phyloP scores from a whole-genome alignment of 2,888 invertebrate species.

The Rhagium mordax region DNA sequence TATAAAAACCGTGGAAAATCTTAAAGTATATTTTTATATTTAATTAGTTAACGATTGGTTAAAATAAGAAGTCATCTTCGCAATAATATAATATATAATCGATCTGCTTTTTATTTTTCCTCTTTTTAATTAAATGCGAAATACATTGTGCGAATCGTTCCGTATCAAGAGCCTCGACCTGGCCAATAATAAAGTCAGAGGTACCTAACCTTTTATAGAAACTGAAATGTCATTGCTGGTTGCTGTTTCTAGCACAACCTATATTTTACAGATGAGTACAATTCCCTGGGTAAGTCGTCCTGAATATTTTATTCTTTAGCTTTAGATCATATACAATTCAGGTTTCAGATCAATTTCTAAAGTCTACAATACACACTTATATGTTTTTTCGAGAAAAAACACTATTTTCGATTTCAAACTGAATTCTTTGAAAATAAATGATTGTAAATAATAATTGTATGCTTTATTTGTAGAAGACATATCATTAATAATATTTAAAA shows the following conservation, averaged over 20 bases:
- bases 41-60: neutral
- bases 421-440: too few species aligned
- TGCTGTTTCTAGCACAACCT: neutral
- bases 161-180: neutral
- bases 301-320: neutral
- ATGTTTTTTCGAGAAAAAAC: too few species aligned
- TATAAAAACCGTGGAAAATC: neutral
- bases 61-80: neutral
- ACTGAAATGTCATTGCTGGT: conserved; percentile 14
- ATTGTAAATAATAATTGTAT: too few species aligned
- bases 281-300: neutral
- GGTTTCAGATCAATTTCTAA: too few species aligned
- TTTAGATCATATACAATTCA: too few species aligned
- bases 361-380: too few species aligned
- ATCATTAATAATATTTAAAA: too few species aligned
- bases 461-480: too few species aligned
- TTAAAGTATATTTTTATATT: neutral
- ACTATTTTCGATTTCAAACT: too few species aligned
- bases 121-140: conserved; percentile 15
- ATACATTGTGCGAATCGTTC: conserved; percentile 17
- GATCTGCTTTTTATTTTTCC: neutral
- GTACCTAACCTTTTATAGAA: conserved; percentile 10
- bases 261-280: neutral
- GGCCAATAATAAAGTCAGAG: neutral
- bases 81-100: neutral